Conservation (phyloP, 2,888 invertebrate species). For the Apamea epomidion region DNA sequence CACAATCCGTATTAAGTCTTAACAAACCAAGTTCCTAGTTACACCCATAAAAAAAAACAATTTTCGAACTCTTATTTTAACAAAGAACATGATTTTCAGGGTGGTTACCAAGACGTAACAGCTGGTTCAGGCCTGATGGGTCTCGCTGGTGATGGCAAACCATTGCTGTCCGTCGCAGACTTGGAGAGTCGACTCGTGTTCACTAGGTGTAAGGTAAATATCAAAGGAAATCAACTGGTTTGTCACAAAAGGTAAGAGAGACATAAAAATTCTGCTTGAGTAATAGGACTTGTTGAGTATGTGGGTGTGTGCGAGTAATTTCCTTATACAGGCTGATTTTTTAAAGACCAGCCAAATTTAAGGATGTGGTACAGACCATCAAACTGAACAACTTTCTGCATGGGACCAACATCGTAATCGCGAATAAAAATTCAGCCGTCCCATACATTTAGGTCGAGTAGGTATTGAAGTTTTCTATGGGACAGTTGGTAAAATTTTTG, state of each 20-base stretch:
- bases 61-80: background rate
- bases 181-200: conserved; percentile 96
- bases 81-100: conserved; percentile 80
- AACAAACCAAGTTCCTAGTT: background rate
- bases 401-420: too few relatives aligned
- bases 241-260: background rate
- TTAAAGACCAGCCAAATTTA: too few relatives aligned
- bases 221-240: background rate
- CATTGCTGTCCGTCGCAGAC: conserved; percentile 95
- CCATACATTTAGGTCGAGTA: too few relatives aligned
- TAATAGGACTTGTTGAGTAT: background rate
- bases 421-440: too few relatives aligned
- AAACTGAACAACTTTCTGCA: too few relatives aligned
- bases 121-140: conserved; percentile 96
- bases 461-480: too few relatives aligned
- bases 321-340: too few relatives aligned
- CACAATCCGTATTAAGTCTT: background rate
- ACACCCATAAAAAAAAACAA: background rate
- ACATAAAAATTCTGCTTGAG: conserved; percentile 4
- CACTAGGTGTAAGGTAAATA: conserved; percentile 95
- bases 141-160: conserved; percentile 95
- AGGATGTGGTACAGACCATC: too few relatives aligned
- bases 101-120: conserved; percentile 95
- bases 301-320: background rate
- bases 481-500: too few relatives aligned